These are phyloP conservation scores for Drosophila monieri DNA, from an alignment of 2,888 invertebrate species.

Conservation along the genomic window DNA sequence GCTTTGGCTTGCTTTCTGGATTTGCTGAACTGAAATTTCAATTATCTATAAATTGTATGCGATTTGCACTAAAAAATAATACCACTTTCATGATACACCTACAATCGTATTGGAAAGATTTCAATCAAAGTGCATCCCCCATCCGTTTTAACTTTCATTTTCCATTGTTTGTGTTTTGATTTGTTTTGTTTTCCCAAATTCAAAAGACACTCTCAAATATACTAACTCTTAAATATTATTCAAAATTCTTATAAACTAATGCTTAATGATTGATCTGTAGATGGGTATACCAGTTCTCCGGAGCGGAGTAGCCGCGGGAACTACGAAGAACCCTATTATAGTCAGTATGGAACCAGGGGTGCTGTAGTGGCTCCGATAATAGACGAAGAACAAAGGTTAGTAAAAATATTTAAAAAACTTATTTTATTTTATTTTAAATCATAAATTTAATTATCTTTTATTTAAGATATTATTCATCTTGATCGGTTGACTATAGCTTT, in stretches of 20 bases:
- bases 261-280: conserved; percentile 82
- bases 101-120: conserved; percentile 1
- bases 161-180: conserved; percentile 2
- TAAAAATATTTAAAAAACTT: not conserved
- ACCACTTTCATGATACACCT: not conserved
- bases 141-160: conserved; percentile 7
- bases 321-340: conserved; percentile 95
- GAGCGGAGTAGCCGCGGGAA: conserved; percentile 90
- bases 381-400: conserved; percentile 91
- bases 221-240: not conserved
- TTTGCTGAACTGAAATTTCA: conserved; percentile 28
- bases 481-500: not conserved
- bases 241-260: not conserved
- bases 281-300: conserved; percentile 95
- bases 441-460: not conserved
- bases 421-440: not conserved
- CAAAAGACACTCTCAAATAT: not conserved
- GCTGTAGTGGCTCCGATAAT: conserved; percentile 93
- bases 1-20: conserved; percentile 46
- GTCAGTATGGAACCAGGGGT: conserved; percentile 89
- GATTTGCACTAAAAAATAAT: not conserved
- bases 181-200: conserved; percentile 21
- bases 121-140: conserved; percentile 20
- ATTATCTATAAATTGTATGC: not conserved
- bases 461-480: not conserved